phyloP scores from a whole-genome alignment of 2,797 vertebrate species.

The Cirrhinus mrigala region DNA sequence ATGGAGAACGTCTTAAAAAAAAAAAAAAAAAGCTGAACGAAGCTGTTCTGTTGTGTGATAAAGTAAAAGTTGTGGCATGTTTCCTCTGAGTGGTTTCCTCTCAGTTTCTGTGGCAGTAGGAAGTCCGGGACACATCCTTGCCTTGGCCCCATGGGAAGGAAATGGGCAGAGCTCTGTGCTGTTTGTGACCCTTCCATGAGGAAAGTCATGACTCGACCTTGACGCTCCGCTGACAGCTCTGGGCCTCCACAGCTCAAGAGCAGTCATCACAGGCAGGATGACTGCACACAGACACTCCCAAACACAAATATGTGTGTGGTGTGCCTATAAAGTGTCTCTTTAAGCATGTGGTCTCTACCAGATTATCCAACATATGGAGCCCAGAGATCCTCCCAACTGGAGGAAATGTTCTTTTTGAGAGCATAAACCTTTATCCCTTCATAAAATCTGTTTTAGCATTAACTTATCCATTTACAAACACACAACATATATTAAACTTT shows the following conservation, averaged over 20 bases:
- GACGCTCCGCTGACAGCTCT: conserved; percentile 76
- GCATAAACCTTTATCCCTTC: conserved; percentile 23
- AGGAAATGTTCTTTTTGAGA: conserved; percentile 37
- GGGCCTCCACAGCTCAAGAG: conserved; percentile 64
- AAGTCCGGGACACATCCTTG: conserved; percentile 79
- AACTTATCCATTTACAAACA: background rate
- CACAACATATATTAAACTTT: background rate
- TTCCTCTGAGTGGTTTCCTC: conserved; percentile 78
- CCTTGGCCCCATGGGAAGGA: conserved; percentile 79
- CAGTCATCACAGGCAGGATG: conserved; percentile 52
- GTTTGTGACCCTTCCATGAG: conserved; percentile 75
- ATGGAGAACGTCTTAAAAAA: background rate
- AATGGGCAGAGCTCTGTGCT: conserved; percentile 73
- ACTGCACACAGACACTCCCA: conserved; percentile 39
- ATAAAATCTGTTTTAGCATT: conserved; percentile 19
- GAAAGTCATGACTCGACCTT: conserved; percentile 79
- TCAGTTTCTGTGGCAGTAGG: conserved; percentile 76
- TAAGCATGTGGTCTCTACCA: conserved; percentile 28
- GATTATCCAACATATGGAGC: conserved; percentile 26
- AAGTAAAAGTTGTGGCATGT: conserved; percentile 70
- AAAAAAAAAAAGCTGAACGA: conserved; percentile 4
- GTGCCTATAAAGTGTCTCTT: conserved; percentile 4
- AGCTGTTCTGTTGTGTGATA: conserved; percentile 6
- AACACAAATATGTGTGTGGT: conserved; percentile 33
- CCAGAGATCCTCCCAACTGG: conserved; percentile 17